Evolutionary conservation across 2,797 vertebrate genomes (phyloP), one percentile per base, ranked within the genome.

Genomic region (Catharus ustulatus): DNA sequence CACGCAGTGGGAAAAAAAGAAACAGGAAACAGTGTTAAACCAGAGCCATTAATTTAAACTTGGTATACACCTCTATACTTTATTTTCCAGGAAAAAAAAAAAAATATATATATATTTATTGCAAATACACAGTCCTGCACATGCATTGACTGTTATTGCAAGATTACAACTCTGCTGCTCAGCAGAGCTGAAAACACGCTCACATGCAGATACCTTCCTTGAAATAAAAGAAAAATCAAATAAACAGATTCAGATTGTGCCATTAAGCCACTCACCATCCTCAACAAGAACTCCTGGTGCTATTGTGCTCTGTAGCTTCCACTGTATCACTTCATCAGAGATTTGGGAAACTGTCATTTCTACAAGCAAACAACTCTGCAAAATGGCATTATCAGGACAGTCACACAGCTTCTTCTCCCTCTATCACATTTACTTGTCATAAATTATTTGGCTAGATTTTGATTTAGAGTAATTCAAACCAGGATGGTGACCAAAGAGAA

Each of bases 141-240:
- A 13, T 45, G 46, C 24, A 72, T 8, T 76, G 46, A 42, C 20
- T 74, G 34, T n/a, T 72, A 73, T 1, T 64, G n/a, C 26, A 87
- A 69, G 42, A 75, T 16, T 66, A 16, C 22, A 84, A 21, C 13
- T 75, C 27, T 68, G 13, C 67, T 66, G n/a, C 26, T 90, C 45
- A 24, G 10, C 23, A 36, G 20, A 57, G 69, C 23, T 57, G 75
- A 77, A 68, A 75, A 84, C 5, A 43, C 5, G 4, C 11, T 72
- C 4, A 58, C 0, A 0, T 34, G 58, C 19, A 66, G 42, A 67
- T 40, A 19, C 10, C 4, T 15, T 46, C 13, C 57, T 45, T 18
- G 18, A 71, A 76, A 71, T 2, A 30, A 55, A 61, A 26, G 15
- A 21, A 49, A 49, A 46, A 42, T 9, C 6, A 91, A 90, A 30